Evolutionary conservation across 2,797 vertebrate species (phyloP), one percentile per base, ranked within the genome.

Genomic region (Tenualosa ilisha): DNA sequence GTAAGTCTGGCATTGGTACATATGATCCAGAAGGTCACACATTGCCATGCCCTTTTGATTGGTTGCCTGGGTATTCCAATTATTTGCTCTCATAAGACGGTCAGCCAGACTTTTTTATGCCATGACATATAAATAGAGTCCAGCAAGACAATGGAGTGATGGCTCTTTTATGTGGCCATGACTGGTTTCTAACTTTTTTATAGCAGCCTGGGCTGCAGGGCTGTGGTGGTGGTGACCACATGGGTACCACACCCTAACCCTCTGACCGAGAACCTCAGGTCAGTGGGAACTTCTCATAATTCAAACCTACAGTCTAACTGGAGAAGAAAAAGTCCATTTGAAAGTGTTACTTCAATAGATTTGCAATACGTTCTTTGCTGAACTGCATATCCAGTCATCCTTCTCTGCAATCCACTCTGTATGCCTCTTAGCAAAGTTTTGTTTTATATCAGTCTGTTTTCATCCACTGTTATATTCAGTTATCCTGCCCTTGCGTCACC

Each of bases 281-380:
- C 56, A 59, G 56, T 59, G 56, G 56, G 56, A 3, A 59, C 20
- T 59, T 22, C 56, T 59, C 56, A 6, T n/a, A 5, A 59, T 22
- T 59, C 56, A 59, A 20, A 22, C 56, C 22, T 59, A 20, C 86
- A 85, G 22, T 63, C 46, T 31, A 4, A 49, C 26, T 63, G 61
- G 59, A 83, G 75, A 87, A 85, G 72, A 83, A 85, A 68, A 65
- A 61, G 26, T 51, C 56, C 20, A 59, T 22, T 22, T 59, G 56
- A 59, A 59, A 59, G 20, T 59, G 20, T 1, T 17, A 56, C 53
- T 20, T 15, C 53, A 56, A 20, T 56, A 15, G 20, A 56, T 20
- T 56, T 17, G 20, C 20, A 56, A 17, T 56, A 59, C 4, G 22
- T 22, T n/a, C 56, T 59, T 59, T 59, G 20, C 20, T 5, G 20